Percentiles rank a stretch among this genome's conserved stretches.
Conservation (phyloP, 1,140 invertebrate species). For the Drosophila tropicalis region DNA sequence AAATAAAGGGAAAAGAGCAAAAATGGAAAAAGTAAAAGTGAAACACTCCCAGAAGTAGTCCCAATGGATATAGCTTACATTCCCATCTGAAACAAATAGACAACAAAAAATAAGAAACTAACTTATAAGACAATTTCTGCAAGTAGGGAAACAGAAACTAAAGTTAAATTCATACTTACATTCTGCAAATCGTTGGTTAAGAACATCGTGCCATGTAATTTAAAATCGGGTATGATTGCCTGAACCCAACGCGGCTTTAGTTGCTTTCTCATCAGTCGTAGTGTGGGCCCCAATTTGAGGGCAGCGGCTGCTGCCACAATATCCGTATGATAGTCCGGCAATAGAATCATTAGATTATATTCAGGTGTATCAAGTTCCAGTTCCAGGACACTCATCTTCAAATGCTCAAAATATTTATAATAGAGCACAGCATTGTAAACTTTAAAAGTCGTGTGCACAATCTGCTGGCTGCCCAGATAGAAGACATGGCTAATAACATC, state of each 20-base stretch:
- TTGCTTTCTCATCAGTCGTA: conserved; percentile 87
- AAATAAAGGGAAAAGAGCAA: conserved; percentile 6
- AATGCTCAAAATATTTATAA: conserved; percentile 88
- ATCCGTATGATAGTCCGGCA: conserved; percentile 84
- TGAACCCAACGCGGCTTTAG: conserved; percentile 88
- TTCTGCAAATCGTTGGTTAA: conserved; percentile 90
- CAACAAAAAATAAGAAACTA: too few relatives aligned
- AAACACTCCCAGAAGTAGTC: background rate
- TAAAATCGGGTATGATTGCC: conserved; percentile 90
- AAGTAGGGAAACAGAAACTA: too few relatives aligned
- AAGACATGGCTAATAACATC: conserved; percentile 81
- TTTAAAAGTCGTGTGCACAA: conserved; percentile 85
- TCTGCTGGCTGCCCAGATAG: conserved; percentile 73
- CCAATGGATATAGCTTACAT: conserved; percentile 55
- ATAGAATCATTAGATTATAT: conserved; percentile 86
- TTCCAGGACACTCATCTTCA: conserved; percentile 88
- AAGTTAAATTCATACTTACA: conserved; percentile 84
- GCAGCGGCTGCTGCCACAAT: conserved; percentile 72
- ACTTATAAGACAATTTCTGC: too few relatives aligned
- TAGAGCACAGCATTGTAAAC: conserved; percentile 90
- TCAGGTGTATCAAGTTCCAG: conserved; percentile 89
- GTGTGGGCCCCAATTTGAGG: conserved; percentile 83
- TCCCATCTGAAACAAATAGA: conserved; percentile 60
- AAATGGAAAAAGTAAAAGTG: conserved; percentile 55
- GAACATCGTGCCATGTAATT: conserved; percentile 89